A percentile compares a stretch with the other conserved stretches of the same genome.
phyloP scores from a whole-genome alignment of 2,888 invertebrate species.

The Meteorus colon region DNA sequence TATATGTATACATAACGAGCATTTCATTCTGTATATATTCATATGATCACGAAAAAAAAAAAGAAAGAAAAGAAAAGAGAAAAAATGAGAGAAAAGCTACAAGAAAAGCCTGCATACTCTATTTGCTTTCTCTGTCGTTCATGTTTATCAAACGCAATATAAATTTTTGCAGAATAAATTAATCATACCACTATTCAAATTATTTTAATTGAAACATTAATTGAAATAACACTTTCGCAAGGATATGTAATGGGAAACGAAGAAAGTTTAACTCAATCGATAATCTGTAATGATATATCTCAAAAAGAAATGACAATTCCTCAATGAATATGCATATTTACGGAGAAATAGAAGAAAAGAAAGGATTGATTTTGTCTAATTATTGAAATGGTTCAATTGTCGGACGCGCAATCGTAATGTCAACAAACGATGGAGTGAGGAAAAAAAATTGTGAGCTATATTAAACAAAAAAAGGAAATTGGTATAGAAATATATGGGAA shows the following conservation, averaged over 20 bases:
- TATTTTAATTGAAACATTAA: constrained; percentile 2
- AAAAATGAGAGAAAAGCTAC: not conserved
- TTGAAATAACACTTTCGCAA: not conserved
- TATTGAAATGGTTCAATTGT: constrained; percentile 14
- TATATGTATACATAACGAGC: constrained; percentile 65
- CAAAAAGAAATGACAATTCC: not conserved
- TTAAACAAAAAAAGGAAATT: not conserved
- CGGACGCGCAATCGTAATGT: constrained; percentile 4
- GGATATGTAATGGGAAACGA: not conserved
- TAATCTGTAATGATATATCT: not conserved
- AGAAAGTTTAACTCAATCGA: not conserved
- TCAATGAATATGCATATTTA: not conserved
- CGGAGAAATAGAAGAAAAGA: not conserved
- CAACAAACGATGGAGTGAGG: constrained; percentile 27
- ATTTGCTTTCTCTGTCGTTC: not conserved
- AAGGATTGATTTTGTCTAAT: constrained; percentile 18
- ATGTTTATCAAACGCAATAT: not conserved
- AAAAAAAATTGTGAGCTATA: constrained; percentile 38
- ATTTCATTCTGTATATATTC: constrained; percentile 65
- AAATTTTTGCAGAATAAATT: not conserved
- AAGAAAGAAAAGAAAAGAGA: not conserved
- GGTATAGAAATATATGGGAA: constrained; percentile 20
- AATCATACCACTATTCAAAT: not conserved
- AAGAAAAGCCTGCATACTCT: not conserved
- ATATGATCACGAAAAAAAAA: constrained; percentile 28